Percentiles rank a stretch among this genome's conserved stretches.
Conservation (phyloP, 92 coral and sea anemone species). For the Porites cylindrica region DNA sequence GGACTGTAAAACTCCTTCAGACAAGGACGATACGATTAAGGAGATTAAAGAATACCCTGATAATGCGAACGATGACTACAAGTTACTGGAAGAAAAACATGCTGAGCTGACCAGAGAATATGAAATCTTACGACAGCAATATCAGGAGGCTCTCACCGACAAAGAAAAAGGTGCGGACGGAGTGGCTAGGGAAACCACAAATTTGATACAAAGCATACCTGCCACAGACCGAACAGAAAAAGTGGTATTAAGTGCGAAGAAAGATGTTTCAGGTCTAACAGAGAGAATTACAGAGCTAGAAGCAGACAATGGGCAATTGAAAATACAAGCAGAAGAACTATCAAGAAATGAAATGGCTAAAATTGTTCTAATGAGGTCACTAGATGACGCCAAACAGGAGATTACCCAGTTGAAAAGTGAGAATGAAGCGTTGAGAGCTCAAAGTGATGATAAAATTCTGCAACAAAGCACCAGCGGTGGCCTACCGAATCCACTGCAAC, state of each 20-base stretch:
- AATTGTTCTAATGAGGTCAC: neutral
- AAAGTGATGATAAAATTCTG: neutral
- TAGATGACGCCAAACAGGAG: slow-evolving; percentile 32
- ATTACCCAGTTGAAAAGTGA: slow-evolving; percentile 20
- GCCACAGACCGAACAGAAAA: slow-evolving; percentile 42
- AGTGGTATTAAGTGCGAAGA: slow-evolving; percentile 14
- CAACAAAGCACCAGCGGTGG: neutral
- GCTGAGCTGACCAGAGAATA: slow-evolving; percentile 64
- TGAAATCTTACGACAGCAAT: slow-evolving; percentile 43
- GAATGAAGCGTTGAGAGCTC: neutral
- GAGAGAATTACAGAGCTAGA: slow-evolving; percentile 26
- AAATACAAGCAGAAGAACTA: neutral
- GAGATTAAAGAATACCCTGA: slow-evolving; percentile 26
- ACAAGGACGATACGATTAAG: slow-evolving; percentile 42
- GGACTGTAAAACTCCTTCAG: slow-evolving; percentile 39
- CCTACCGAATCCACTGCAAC: neutral
- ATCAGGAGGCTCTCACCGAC: slow-evolving; percentile 39
- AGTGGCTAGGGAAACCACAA: slow-evolving; percentile 18
- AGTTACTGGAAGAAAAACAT: slow-evolving; percentile 60
- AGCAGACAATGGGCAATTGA: slow-evolving; percentile 1
- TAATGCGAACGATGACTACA: slow-evolving; percentile 52
- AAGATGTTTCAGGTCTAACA: slow-evolving; percentile 8
- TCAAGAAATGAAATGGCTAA: neutral
- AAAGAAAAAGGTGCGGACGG: slow-evolving; percentile 9
- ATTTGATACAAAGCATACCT: slow-evolving; percentile 31